Percentiles rank a stretch among this genome's conserved stretches.
These are phyloP conservation scores for Phenganax subtilis DNA, from an alignment of 92 coral and sea anemone species.

Conservation along the genomic window DNA sequence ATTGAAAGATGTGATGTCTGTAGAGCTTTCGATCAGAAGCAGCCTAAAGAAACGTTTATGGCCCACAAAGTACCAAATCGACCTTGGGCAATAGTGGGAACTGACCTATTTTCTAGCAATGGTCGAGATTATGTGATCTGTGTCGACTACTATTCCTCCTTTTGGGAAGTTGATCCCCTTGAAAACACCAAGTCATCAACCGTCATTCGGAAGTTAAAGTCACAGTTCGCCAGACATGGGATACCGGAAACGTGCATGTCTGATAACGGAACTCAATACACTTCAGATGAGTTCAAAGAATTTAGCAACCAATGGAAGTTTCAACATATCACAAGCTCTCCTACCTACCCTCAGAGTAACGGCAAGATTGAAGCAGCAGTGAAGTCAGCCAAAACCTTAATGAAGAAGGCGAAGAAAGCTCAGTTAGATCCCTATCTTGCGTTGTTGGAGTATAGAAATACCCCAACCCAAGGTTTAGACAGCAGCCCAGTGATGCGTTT, in stretches of 20 bases:
- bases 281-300: background rate
- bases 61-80: conserved; percentile 13
- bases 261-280: too few relatives aligned
- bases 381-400: background rate
- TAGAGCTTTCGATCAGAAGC: conserved; percentile 17
- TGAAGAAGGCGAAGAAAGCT: conserved; percentile 36
- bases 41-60: conserved; percentile 12
- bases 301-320: conserved; percentile 35
- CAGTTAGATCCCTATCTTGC: conserved; percentile 36
- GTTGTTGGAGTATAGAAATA: conserved; percentile 46
- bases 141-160: conserved; percentile 1
- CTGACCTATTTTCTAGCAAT: background rate
- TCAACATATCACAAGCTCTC: conserved; percentile 27
- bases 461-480: conserved; percentile 49
- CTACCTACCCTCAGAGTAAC: conserved; percentile 31
- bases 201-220: too few relatives aligned
- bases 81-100: conserved; percentile 26
- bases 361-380: conserved; percentile 23
- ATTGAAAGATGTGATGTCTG: conserved; percentile 36
- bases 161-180: background rate
- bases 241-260: too few relatives aligned
- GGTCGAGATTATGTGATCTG: background rate
- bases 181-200: too few relatives aligned
- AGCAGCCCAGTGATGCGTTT: conserved; percentile 42
- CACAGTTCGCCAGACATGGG: too few relatives aligned